Base-by-base conservation (phyloP, 2,888 invertebrate species). In the Drosophila hamatofila region DNA sequence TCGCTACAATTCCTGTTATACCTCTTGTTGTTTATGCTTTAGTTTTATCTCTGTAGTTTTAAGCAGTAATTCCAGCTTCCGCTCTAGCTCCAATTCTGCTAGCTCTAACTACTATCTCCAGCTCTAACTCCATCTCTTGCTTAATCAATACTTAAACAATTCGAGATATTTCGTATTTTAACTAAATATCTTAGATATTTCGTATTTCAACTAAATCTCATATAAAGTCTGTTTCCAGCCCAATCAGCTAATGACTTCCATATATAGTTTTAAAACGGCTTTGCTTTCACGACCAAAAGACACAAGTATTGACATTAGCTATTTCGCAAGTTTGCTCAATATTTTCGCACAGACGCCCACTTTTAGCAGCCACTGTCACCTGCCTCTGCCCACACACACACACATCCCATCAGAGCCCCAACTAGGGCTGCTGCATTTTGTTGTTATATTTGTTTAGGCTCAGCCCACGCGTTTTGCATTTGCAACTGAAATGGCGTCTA, bases 391-490 rank as follows among this genome's bases (percentile, higher is more conserved):
- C 61, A 37, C 35, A 16, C 21, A 16, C 3, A 37, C n/a, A 8
- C n/a, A 8, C 3, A 16, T 35, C 14, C 30, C 12, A 18, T 23
- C 41, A 21, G n/a, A 57, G 39, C n/a, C 23, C 39, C 37, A 57
- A 23, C 37, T 55, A n/a, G 60, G 59, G 60, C 57, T 67, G 68
- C 68, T 63, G 52, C 33, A 49, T 35, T 41, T 42, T 41, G 54
- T 60, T 55, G 35, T 33, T 7, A 14, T 46, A 25, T 62, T 58
- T 58, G 25, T 46, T 64, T 65, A 25, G 27, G 64, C 16, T 14
- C 3, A 18, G 44, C 74, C 77, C 65, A 77, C 78, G 35, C 59
- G 37, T 25, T 56, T 72, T 59, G 58, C 35, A 71, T 64, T 60
- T 44, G 77, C 76, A 52, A 41, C 42, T 63, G 48, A 67, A 77